These are phyloP conservation scores for Chymomyza costata DNA, from an alignment of 1,140 invertebrate species.

Conservation along the genomic window DNA sequence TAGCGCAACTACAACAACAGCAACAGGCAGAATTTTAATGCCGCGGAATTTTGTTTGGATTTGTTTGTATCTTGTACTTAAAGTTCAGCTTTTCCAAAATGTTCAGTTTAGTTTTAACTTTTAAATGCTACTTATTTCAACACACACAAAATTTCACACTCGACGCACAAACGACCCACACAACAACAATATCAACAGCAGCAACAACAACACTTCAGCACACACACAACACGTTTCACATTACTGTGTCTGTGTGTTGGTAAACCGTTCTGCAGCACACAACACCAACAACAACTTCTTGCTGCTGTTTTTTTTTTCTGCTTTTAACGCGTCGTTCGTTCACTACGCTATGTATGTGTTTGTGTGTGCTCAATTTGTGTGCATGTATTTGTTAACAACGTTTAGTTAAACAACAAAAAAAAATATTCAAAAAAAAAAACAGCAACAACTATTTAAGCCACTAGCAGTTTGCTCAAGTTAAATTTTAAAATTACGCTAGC, in stretches of 20 bases:
- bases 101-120: no score
- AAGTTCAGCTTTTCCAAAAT: slow-evolving; percentile 1
- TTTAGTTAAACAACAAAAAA: slow-evolving; percentile 21
- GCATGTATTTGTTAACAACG: slow-evolving; percentile 17
- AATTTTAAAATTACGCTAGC: no score
- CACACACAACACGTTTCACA: slow-evolving; percentile 35
- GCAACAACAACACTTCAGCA: no score
- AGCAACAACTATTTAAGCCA: no score
- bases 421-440: slow-evolving; percentile 19
- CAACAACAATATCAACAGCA: no score
- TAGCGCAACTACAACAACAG: slow-evolving; percentile 2
- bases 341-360: no score
- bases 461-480: no score
- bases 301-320: no score
- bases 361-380: slow-evolving; percentile 32
- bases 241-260: slow-evolving; percentile 18
- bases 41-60: slow-evolving; percentile 8
- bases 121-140: slow-evolving; percentile 14
- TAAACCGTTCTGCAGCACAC: no score
- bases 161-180: no score
- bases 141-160: slow-evolving; percentile 19
- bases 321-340: no score
- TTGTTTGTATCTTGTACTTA: slow-evolving; percentile 7
- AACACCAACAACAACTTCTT: no score
- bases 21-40: slow-evolving; percentile 23